Conservation (phyloP, 2,113 vertebrate genomes). For the Ranitomeya imitator region DNA sequence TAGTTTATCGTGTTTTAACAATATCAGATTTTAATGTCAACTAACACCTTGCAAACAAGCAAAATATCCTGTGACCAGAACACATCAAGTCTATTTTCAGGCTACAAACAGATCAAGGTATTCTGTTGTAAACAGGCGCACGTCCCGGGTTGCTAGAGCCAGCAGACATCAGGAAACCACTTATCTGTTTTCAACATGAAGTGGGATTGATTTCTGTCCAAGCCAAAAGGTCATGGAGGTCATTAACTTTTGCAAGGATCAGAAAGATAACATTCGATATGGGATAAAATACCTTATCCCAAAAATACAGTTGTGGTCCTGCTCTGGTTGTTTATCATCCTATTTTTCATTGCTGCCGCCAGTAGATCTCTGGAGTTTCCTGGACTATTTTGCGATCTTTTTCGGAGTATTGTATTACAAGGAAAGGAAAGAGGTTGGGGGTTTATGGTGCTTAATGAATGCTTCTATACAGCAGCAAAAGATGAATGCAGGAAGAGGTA, state of each 20-base stretch:
- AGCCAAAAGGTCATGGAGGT: constrained; percentile 62
- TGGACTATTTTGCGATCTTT: constrained; percentile 65
- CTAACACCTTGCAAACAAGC: background rate
- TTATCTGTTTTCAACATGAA: constrained; percentile 49
- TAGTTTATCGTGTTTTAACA: background rate
- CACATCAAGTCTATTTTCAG: constrained; percentile 29
- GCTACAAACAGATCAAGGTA: constrained; percentile 59
- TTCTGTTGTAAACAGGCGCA: constrained; percentile 59
- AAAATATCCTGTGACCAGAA: constrained; percentile 11
- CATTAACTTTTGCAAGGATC: constrained; percentile 60
- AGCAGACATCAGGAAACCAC: constrained; percentile 67
- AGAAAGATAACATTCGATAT: constrained; percentile 66
- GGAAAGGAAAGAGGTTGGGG: constrained; percentile 56
- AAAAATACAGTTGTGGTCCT: constrained; percentile 66
- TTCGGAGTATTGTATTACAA: constrained; percentile 60
- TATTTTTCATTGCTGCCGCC: constrained; percentile 60
- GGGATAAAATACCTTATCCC: constrained; percentile 64
- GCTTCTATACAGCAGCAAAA: background rate
- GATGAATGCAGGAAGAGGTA: constrained; percentile 39
- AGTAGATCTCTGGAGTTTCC: constrained; percentile 70
- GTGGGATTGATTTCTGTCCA: constrained; percentile 61
- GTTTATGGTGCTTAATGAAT: constrained; percentile 44
- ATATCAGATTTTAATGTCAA: background rate
- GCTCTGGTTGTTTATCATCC: constrained; percentile 66
- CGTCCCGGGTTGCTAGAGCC: constrained; percentile 59